A percentile compares a stretch with the other conserved stretches of the same genome.
Evolutionary conservation across 64 coral and sea anemone genomes (phyloP).

Genomic region (Porites lutea): DNA sequence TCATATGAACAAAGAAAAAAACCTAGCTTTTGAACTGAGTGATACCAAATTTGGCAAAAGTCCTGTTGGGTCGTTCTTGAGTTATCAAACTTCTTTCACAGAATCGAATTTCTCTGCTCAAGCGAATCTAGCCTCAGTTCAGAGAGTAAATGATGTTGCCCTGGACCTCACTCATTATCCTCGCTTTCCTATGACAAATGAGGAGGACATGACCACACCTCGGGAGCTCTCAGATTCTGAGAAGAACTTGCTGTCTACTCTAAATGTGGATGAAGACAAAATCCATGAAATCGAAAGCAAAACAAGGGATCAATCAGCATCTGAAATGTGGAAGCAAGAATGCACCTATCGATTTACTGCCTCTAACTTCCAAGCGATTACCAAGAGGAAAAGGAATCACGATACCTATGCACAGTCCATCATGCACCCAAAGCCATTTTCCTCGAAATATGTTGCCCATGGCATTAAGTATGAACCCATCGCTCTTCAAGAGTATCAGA

Average conservation of each 20-base stretch:
- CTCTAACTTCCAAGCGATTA: slow-evolving; percentile 54
- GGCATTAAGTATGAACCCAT: slow-evolving; percentile 41
- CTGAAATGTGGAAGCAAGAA: slow-evolving; percentile 49
- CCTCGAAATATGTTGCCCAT: slow-evolving; percentile 11
- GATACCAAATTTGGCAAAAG: slow-evolving; percentile 47
- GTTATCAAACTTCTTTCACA: slow-evolving; percentile 46
- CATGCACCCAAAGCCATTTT: slow-evolving; percentile 52
- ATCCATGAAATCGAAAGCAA: slow-evolving; percentile 47
- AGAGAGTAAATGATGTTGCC: neutral
- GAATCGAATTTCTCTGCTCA: slow-evolving; percentile 41
- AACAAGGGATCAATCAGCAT: slow-evolving; percentile 23
- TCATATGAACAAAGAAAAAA: slow-evolving; percentile 16
- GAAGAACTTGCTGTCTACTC: neutral
- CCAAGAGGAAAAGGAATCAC: slow-evolving; percentile 49
- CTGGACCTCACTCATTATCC: slow-evolving; percentile 16
- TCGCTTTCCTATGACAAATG: slow-evolving; percentile 32
- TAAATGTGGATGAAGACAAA: slow-evolving; percentile 25
- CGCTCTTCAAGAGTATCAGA: slow-evolving; percentile 26
- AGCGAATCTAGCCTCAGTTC: slow-evolving; percentile 22
- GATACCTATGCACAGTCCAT: slow-evolving; percentile 27
- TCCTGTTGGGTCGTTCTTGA: slow-evolving; percentile 25
- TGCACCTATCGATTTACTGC: slow-evolving; percentile 59
- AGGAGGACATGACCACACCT: neutral
- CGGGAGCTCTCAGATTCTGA: neutral
- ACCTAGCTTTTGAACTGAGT: neutral